Conservation (phyloP, 2,113 vertebrate species). For the Andinoacara biseriatus region DNA sequence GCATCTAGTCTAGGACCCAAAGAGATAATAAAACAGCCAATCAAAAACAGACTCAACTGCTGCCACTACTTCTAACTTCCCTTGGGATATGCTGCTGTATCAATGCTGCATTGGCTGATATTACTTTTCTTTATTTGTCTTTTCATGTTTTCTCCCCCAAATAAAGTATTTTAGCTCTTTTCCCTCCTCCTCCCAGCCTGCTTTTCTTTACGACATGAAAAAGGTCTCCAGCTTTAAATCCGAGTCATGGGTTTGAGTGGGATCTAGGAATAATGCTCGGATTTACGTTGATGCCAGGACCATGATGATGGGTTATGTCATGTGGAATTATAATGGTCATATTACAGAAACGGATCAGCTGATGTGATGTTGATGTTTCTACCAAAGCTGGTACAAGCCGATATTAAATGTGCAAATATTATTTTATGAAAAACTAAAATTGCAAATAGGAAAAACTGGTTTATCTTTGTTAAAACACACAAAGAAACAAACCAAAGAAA, state of each 20-base stretch:
- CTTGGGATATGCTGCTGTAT: constrained; percentile 60
- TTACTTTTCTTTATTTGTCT: constrained; percentile 56
- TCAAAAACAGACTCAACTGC: constrained; percentile 59
- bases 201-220: constrained; percentile 1
- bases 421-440: background rate
- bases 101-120: constrained; percentile 65
- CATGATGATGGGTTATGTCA: background rate
- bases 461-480: background rate
- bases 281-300: background rate
- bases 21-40: constrained; percentile 80
- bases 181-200: background rate
- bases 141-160: constrained; percentile 58
- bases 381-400: background rate
- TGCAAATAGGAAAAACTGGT: background rate
- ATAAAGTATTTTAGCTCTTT: constrained; percentile 62
- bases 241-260: background rate
- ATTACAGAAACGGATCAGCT: background rate
- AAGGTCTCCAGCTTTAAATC: background rate
- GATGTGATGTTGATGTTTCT: background rate
- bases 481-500: background rate
- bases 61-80: constrained; percentile 25
- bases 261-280: background rate
- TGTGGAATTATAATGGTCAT: background rate
- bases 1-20: constrained; percentile 70
- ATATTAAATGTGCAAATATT: background rate